These are phyloP conservation scores for Platalea minor DNA, from an alignment of 2,797 vertebrate species.

Conservation along the genomic window DNA sequence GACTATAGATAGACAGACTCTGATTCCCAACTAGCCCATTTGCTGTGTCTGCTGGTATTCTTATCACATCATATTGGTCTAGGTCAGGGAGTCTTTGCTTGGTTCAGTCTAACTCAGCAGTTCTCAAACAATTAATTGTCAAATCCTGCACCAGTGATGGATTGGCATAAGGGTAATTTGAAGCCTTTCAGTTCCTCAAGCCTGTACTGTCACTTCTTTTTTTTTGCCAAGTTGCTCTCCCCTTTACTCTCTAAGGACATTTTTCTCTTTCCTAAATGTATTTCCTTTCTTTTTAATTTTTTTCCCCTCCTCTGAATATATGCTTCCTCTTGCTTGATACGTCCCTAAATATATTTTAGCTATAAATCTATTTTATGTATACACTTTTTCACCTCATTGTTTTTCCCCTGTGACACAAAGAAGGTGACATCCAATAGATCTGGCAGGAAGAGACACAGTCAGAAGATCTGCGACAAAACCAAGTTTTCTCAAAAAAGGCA, in stretches of 20 bases:
- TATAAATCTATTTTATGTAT: neutral
- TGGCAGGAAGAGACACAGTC: neutral
- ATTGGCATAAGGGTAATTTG: neutral
- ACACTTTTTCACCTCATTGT: neutral
- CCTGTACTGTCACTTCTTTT: neutral
- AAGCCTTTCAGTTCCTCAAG: neutral
- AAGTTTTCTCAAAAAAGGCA: neutral
- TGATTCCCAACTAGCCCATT: neutral
- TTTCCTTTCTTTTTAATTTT: neutral
- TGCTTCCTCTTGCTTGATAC: neutral
- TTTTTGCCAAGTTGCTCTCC: neutral
- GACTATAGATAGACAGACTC: neutral
- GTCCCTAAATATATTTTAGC: neutral
- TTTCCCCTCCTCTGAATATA: neutral
- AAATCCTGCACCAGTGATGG: neutral
- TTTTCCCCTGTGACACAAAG: neutral
- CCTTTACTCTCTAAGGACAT: neutral
- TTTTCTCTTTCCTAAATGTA: neutral
- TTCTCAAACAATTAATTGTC: constrained; percentile 30
- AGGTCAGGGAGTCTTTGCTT: constrained; percentile 9
- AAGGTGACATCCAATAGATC: neutral
- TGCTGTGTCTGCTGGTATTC: constrained; percentile 9
- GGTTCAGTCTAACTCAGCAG: neutral
- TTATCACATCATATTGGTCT: neutral
- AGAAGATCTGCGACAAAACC: neutral